These are phyloP conservation scores for Ptychochromis oligacanthus DNA, from an alignment of 2,113 vertebrate genomes.

Conservation along the genomic window DNA sequence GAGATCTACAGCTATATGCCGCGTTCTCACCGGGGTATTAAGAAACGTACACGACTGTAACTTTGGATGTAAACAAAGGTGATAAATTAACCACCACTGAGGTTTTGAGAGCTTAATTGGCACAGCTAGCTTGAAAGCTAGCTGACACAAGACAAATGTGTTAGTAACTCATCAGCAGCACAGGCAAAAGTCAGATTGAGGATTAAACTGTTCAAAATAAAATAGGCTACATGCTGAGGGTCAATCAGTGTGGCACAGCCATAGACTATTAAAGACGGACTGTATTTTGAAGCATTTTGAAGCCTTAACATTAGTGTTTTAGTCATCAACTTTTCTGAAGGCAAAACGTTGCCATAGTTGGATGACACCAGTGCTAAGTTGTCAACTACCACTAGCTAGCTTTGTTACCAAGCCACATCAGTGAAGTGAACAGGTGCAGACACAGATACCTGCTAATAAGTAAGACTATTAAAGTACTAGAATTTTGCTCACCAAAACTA, in stretches of 20 bases:
- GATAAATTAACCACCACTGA: neutral
- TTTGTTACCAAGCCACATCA: neutral
- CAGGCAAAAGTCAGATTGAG: neutral
- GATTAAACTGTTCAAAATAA: neutral
- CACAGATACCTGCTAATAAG: neutral
- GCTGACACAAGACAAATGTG: neutral
- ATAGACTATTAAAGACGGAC: too few species aligned
- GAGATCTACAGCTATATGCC: neutral
- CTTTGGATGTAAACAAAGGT: neutral
- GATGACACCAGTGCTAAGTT: neutral
- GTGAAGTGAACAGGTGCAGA: neutral
- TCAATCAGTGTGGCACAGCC: too few species aligned
- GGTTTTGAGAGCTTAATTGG: neutral
- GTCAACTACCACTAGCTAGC: neutral
- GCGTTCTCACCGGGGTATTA: too few species aligned
- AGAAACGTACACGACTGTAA: neutral
- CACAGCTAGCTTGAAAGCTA: neutral
- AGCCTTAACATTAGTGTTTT: neutral
- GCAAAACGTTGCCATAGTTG: neutral
- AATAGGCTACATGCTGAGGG: too few species aligned
- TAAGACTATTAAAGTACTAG: neutral
- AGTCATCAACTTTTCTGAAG: neutral
- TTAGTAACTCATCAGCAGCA: neutral
- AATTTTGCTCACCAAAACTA: neutral
- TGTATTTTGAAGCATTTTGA: neutral